These are phyloP conservation scores for Lamproptera curius DNA, from an alignment of 2,888 invertebrate species.

Conservation along the genomic window DNA sequence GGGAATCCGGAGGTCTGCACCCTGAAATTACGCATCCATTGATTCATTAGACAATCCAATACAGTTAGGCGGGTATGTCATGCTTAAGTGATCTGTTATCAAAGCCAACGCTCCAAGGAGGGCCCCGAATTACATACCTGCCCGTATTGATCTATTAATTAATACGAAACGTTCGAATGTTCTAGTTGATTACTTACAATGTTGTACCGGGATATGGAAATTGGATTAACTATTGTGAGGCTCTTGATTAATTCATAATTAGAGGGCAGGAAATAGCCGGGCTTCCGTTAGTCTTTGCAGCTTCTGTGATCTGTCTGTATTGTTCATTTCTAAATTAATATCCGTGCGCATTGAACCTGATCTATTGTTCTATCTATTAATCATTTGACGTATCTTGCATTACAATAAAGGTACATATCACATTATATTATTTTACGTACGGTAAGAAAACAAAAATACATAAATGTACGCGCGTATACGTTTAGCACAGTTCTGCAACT, in stretches of 20 bases:
- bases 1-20: not conserved
- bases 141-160: constrained; percentile 20
- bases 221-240: constrained; percentile 3
- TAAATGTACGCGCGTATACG: no score
- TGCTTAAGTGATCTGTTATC: constrained; percentile 18
- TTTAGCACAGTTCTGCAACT: no score
- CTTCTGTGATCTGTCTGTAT: no score
- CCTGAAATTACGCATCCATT: not conserved
- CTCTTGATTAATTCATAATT: not conserved
- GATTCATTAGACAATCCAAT: constrained; percentile 12
- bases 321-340: no score
- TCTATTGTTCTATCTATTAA: no score
- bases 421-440: no score
- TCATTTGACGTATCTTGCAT: no score
- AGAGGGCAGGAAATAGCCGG: not conserved
- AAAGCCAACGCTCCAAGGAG: constrained; percentile 12
- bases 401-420: no score
- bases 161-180: constrained; percentile 13
- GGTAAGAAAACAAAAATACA: no score
- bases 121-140: constrained; percentile 17
- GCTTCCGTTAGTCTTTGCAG: no score
- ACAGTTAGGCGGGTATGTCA: constrained; percentile 13
- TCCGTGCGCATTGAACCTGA: no score
- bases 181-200: constrained; percentile 5
- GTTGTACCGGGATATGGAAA: not conserved